phyloP scores from a whole-genome alignment of 2,797 vertebrate species.

The Pristis pectinata region DNA sequence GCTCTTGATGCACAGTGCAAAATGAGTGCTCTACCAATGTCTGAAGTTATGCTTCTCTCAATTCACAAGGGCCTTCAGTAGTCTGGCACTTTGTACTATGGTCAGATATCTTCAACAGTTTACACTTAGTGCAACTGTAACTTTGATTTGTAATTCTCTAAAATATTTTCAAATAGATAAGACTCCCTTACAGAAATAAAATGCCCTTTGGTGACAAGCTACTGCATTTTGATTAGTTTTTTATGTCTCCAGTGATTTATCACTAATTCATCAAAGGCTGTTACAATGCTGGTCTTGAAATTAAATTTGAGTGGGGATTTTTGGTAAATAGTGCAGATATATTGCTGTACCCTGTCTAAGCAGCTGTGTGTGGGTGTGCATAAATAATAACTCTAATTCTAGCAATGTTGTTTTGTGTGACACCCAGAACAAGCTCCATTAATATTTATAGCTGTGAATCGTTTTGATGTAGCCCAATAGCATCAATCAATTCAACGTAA shows the following conservation, averaged over 20 bases:
- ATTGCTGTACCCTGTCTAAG: slow-evolving; percentile 19
- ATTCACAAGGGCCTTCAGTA: not conserved
- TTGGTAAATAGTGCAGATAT: slow-evolving; percentile 3
- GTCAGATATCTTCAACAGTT: not conserved
- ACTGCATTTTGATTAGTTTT: not conserved
- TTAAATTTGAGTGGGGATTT: slow-evolving; percentile 4
- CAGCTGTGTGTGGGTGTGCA: slow-evolving; percentile 38
- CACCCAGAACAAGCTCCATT: slow-evolving; percentile 5
- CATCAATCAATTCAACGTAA: not conserved
- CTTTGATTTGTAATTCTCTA: slow-evolving; percentile 13
- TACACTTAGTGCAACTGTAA: not conserved
- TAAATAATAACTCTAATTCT: slow-evolving; percentile 20
- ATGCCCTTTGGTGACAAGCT: not conserved
- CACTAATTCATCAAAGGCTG: not conserved
- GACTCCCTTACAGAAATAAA: not conserved
- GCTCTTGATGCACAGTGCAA: not conserved
- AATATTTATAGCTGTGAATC: slow-evolving; percentile 25
- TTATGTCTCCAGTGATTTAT: not conserved
- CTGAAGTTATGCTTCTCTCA: not conserved
- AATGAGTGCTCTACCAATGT: not conserved
- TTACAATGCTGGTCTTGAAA: not conserved
- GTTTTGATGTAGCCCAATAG: not conserved
- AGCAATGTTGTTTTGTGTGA: slow-evolving; percentile 11
- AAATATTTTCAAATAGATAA: slow-evolving; percentile 7
- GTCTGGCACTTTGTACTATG: not conserved